Conservation (phyloP, 92 coral and sea anemone genomes). For the Virgularia gustaviana region DNA sequence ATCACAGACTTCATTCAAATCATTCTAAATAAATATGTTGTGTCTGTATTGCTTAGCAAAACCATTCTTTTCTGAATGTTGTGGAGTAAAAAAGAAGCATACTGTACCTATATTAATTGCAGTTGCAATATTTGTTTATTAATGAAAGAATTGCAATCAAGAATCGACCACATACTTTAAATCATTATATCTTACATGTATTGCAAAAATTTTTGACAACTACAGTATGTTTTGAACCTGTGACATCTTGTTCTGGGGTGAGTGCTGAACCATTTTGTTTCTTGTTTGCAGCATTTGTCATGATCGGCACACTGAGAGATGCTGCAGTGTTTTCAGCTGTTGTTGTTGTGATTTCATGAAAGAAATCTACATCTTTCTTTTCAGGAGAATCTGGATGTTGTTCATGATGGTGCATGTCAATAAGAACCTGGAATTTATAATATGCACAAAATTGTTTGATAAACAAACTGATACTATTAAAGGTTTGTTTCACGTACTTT, state of each 20-base stretch:
- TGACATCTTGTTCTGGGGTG: slow-evolving; percentile 9
- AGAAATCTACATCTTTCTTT: slow-evolving; percentile 81
- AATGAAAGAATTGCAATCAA: no score
- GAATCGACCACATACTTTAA: no score
- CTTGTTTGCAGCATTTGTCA: slow-evolving; percentile 68
- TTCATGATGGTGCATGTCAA: slow-evolving; percentile 4
- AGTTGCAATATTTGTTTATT: no score
- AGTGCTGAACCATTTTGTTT: slow-evolving; percentile 53
- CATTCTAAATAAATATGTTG: no score
- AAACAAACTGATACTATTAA: not conserved
- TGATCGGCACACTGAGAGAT: slow-evolving; percentile 43
- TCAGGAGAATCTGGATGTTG: slow-evolving; percentile 67
- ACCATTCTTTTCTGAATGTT: not conserved
- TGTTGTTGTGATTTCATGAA: slow-evolving; percentile 70
- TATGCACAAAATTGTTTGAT: not conserved
- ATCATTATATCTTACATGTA: not conserved
- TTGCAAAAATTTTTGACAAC: not conserved
- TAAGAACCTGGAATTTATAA: not conserved
- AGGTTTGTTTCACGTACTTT: not conserved
- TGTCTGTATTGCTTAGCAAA: no score
- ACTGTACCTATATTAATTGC: no score
- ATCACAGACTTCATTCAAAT: no score
- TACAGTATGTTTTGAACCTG: slow-evolving; percentile 14
- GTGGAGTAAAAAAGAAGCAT: not conserved
- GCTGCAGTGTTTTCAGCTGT: slow-evolving; percentile 31